Evolutionary conservation across 2,888 invertebrate species (phyloP).

Genomic region (Neoaliturus tenellus): DNA sequence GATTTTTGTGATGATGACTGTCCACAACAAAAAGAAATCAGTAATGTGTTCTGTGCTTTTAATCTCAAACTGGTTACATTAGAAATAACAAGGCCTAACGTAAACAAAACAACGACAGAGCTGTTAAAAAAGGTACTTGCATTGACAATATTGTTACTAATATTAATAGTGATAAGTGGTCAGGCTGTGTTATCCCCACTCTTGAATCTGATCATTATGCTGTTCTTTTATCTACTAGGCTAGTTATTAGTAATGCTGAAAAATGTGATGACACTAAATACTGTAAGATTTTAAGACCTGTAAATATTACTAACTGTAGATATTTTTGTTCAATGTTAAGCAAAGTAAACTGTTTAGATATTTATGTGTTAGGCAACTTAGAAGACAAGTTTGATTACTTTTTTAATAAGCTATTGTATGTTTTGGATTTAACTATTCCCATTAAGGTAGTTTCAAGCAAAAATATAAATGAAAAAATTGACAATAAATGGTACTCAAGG

Average conservation of each 20-base stretch:
- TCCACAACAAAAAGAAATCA: background rate
- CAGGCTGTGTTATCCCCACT: background rate
- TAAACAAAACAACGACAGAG: background rate
- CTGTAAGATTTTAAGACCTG: background rate
- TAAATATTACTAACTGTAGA: background rate
- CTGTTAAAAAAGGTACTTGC: background rate
- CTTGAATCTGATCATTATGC: background rate
- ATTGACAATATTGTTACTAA: background rate
- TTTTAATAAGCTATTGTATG: background rate
- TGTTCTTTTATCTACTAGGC: background rate
- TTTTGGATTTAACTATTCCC: background rate
- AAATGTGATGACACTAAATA: too few species aligned
- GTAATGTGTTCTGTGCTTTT: background rate
- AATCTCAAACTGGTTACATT: background rate
- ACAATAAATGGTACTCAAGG: background rate
- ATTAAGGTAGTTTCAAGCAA: background rate
- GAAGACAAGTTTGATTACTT: background rate
- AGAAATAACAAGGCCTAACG: background rate
- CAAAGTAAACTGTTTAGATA: background rate
- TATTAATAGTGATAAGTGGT: background rate
- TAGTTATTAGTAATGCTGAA: background rate
- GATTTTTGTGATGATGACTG: conserved; percentile 15
- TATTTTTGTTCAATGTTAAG: background rate
- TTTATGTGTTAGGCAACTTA: background rate
- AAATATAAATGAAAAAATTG: background rate